These are phyloP conservation scores for Anguilla pacifica DNA, from an alignment of 2,797 vertebrate genomes.

Conservation along the genomic window DNA sequence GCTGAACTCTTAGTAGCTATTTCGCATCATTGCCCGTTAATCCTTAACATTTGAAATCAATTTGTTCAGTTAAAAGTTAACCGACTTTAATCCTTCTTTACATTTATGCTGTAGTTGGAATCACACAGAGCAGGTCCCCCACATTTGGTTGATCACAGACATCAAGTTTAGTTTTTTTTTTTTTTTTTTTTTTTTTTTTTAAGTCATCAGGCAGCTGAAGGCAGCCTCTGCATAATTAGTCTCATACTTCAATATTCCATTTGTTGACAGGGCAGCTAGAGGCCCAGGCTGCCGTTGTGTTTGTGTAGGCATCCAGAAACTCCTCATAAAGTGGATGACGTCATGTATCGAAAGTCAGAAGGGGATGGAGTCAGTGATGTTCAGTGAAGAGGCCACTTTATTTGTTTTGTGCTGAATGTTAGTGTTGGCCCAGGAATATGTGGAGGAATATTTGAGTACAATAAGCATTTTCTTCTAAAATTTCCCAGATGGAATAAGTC, in stretches of 20 bases:
- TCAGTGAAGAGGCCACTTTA: not conserved
- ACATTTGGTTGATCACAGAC: not conserved
- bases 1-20: not conserved
- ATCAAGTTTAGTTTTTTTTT: too few relatives aligned
- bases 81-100: not conserved
- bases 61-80: not conserved
- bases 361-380: not conserved
- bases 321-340: not conserved
- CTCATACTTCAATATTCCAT: not conserved
- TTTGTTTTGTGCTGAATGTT: not conserved
- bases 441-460: not conserved
- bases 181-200: too few relatives aligned
- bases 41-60: not conserved
- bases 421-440: not conserved
- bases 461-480: too few relatives aligned
- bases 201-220: not conserved
- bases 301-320: not conserved
- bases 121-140: not conserved
- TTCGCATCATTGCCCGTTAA: not conserved
- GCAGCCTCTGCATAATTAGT: not conserved
- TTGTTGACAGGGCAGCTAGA: not conserved
- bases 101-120: not conserved
- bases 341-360: not conserved
- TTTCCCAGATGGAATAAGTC: too few relatives aligned
- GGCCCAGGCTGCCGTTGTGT: not conserved